Evolutionary conservation across 1,140 invertebrate genomes (phyloP).

Genomic region (Apis mellifera): DNA sequence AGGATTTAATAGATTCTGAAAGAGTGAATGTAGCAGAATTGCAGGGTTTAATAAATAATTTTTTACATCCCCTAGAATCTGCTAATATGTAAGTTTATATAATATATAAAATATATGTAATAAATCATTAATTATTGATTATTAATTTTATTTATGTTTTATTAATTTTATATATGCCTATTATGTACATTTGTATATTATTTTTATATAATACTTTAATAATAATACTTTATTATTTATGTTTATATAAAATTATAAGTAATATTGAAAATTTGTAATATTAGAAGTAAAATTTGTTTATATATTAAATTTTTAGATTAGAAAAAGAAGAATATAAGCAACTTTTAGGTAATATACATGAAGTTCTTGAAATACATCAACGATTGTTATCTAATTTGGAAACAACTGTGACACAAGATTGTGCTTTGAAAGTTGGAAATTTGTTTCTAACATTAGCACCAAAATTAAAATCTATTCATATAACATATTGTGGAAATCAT

Average conservation of each 20-base stretch:
- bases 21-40: conserved; percentile 93
- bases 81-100: conserved; percentile 89
- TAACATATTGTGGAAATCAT: conserved; percentile 94
- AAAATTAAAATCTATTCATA: conserved; percentile 92
- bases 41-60: conserved; percentile 91
- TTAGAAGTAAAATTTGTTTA: neutral
- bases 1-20: conserved; percentile 96
- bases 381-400: conserved; percentile 90
- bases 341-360: conserved; percentile 93
- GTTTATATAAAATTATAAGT: no score
- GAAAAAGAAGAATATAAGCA: conserved; percentile 92
- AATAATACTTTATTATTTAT: no score
- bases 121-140: neutral
- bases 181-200: neutral
- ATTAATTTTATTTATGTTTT: neutral
- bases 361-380: conserved; percentile 92
- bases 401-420: conserved; percentile 86
- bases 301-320: conserved; percentile 85
- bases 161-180: no score
- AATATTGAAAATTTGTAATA: neutral
- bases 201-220: neutral
- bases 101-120: conserved; percentile 55
- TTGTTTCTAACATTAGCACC: conserved; percentile 94
- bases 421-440: conserved; percentile 94
- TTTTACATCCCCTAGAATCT: conserved; percentile 91